These are phyloP conservation scores for Patagioenas fasciata DNA, from an alignment of 2,113 vertebrate genomes.

Conservation along the genomic window DNA sequence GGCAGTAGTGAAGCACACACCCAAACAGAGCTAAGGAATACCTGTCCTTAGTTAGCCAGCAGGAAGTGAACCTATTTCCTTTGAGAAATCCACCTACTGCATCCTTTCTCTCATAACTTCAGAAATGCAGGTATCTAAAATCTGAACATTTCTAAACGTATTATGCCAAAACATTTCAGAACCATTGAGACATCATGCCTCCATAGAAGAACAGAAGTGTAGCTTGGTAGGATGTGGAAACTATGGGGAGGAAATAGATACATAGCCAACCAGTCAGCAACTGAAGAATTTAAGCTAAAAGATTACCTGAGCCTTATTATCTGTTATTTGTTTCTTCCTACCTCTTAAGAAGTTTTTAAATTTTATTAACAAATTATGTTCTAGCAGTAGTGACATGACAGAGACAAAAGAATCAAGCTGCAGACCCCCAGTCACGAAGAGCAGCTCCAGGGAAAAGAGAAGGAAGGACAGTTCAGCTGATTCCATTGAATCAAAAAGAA, in stretches of 20 bases:
- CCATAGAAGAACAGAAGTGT: background rate
- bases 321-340: background rate
- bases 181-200: background rate
- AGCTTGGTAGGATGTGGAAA: background rate
- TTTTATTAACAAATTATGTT: background rate
- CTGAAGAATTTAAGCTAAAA: background rate
- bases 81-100: background rate
- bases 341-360: background rate
- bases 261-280: background rate
- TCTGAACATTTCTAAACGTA: background rate
- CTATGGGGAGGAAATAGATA: background rate
- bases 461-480: background rate
- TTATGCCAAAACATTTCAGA: background rate
- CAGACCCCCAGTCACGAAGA: background rate
- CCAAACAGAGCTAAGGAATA: background rate
- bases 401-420: background rate
- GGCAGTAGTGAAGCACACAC: background rate
- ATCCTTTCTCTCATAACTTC: background rate
- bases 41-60: background rate
- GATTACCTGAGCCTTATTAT: background rate
- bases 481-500: background rate
- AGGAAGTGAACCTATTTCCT: background rate
- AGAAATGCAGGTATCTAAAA: background rate
- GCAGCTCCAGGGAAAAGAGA: background rate
- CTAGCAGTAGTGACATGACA: background rate